Base-by-base conservation (phyloP, 2,113 vertebrate genomes). In the Cyanistes caeruleus region DNA sequence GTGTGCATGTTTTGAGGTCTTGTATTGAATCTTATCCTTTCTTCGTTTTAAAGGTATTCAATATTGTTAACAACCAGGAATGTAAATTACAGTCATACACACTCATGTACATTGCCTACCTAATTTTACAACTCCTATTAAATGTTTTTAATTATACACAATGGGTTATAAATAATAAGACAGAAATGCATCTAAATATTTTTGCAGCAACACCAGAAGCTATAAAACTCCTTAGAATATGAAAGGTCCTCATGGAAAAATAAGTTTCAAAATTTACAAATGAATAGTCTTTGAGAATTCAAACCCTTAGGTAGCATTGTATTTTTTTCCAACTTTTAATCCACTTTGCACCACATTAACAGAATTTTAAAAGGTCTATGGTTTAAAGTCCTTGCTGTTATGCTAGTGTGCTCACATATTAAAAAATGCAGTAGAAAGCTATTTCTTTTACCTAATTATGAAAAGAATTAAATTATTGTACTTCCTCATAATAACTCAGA, bases 81-180 rank as follows among this genome's bases (percentile, higher is more conserved):
- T 83, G 20, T 94, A 97, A 96, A 96, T 96, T 95, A 95, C 43
- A 94, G 39, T 72, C 24, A 85, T 39, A 78, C 7, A 70, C 53
- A 82, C 17, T 81, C 56, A n/a, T 18, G 55, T 84, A 73, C 48
- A 16, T 82, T 93, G 49, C 69, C 51, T 88, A 37, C 48, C 90
- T 97, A 96, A 96, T 96, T 96, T 96, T 95, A 91, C 72, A 92
- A 46, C 41, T 43, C 37, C 52, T 93, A 88, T 74, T 94, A 92
- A 95, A 93, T 90, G 30, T 33, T 95, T 39, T 96, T 95, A 97
- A 96, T 96, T 97, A 76, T n/a, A 91, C 51, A 39, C 44, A 95
- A 76, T 86, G 51, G 9, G 10, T 43, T 96, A 91, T 93, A 96
- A 98, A 96, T 97, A 95, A 96, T 93, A 95, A 84, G 35, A 31